Conservation (phyloP, 2,888 invertebrate genomes). For the Ommatoiulus sabulosus region DNA sequence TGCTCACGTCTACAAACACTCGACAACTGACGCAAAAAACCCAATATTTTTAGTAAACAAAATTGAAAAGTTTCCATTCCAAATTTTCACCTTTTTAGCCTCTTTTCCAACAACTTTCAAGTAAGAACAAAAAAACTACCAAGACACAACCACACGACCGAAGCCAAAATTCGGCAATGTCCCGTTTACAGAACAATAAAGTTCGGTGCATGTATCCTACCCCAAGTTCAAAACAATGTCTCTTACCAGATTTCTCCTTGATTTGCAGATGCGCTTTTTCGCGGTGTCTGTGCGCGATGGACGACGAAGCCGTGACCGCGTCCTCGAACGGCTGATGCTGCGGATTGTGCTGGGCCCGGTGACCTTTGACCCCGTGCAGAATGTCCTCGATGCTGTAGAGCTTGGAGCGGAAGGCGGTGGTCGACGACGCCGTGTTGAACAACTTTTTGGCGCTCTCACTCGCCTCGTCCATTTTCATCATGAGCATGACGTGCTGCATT, state of each 20-base stretch:
- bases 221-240: no score
- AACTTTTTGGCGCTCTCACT: not conserved
- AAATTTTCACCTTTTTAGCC: no score
- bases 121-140: no score
- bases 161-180: no score
- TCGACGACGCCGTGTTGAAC: not conserved
- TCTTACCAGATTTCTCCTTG: constrained; percentile 17
- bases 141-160: no score
- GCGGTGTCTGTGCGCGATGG: not conserved
- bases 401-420: constrained; percentile 35
- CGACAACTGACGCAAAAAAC: no score
- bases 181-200: no score
- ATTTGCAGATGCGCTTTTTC: not conserved
- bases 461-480: constrained; percentile 5
- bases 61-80: no score
- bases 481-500: constrained; percentile 23
- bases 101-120: no score
- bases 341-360: not conserved
- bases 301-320: not conserved
- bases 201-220: no score
- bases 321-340: not conserved
- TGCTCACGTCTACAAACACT: no score
- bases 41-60: no score
- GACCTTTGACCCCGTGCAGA: constrained; percentile 38
- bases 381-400: constrained; percentile 56